phyloP scores from a whole-genome alignment of 2,797 vertebrate species.

The Monodelphis domestica region DNA sequence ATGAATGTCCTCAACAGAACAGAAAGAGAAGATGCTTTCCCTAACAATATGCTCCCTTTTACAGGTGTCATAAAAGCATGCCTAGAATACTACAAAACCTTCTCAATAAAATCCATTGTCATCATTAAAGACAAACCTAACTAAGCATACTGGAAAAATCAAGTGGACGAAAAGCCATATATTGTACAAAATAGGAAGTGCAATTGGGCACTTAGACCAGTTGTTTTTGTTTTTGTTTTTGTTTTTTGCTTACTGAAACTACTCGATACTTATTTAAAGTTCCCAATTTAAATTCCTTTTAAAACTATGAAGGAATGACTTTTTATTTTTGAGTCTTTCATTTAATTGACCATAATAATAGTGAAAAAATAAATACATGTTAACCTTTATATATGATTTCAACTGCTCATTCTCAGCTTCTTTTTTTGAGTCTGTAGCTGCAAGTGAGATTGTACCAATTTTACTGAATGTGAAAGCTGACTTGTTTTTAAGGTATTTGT shows the following conservation, averaged over 20 bases:
- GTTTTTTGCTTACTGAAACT: slow-evolving; percentile 9
- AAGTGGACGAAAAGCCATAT: background rate
- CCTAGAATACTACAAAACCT: background rate
- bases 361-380: slow-evolving; percentile 49
- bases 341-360: slow-evolving; percentile 33
- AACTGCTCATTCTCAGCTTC: slow-evolving; percentile 90
- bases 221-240: too few relatives aligned
- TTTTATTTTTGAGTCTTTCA: too few relatives aligned
- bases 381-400: slow-evolving; percentile 89
- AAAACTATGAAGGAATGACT: slow-evolving; percentile 30
- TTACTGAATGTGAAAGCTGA: slow-evolving; percentile 85
- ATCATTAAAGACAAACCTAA: background rate
- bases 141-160: background rate
- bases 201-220: background rate
- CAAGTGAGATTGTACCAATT: slow-evolving; percentile 88
- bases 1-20: background rate
- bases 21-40: background rate
- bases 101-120: background rate
- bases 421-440: slow-evolving; percentile 90
- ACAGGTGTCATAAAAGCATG: background rate
- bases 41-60: background rate
- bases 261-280: background rate
- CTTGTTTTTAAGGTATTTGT: slow-evolving; percentile 83
- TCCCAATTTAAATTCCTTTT: slow-evolving; percentile 23
- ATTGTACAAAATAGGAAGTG: background rate